A percentile compares a stretch with the other conserved stretches of the same genome.
phyloP scores from a whole-genome alignment of 1,140 invertebrate species.

The Steinernema khuongi region DNA sequence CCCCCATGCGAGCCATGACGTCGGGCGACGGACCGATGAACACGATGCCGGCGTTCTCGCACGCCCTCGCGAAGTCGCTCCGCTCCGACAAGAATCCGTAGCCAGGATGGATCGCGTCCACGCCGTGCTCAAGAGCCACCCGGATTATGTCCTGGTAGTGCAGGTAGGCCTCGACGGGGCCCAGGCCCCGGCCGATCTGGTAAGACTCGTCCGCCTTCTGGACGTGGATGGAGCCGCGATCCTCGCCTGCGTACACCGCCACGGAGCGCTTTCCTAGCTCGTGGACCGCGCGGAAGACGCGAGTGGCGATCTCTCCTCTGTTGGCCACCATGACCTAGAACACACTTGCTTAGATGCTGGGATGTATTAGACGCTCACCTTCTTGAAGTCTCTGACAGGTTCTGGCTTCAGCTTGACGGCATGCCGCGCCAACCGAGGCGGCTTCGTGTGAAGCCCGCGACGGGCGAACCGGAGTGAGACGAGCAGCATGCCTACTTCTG shows the following conservation, averaged over 20 bases:
- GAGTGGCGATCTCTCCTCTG: slow-evolving; percentile 82
- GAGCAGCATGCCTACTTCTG: not conserved
- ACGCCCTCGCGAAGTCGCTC: slow-evolving; percentile 89
- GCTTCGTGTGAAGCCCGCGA: not conserved
- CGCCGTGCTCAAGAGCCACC: slow-evolving; percentile 74
- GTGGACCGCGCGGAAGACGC: slow-evolving; percentile 92
- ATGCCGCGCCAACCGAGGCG: not conserved
- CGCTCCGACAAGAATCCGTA: slow-evolving; percentile 87
- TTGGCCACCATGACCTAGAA: slow-evolving; percentile 9
- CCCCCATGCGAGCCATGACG: slow-evolving; percentile 94
- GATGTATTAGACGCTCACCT: not conserved
- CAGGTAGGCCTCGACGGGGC: slow-evolving; percentile 80
- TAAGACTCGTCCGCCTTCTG: slow-evolving; percentile 84
- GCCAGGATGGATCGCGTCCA: slow-evolving; percentile 96
- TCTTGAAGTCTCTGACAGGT: not conserved
- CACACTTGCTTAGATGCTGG: too few species aligned
- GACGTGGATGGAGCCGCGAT: slow-evolving; percentile 25
- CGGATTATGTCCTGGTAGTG: slow-evolving; percentile 92
- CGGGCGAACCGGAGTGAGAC: not conserved
- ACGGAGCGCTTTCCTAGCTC: slow-evolving; percentile 95
- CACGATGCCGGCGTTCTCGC: slow-evolving; percentile 79
- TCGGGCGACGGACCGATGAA: slow-evolving; percentile 90
- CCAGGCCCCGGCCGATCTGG: slow-evolving; percentile 84
- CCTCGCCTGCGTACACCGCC: slow-evolving; percentile 83
- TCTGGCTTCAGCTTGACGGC: not conserved